phyloP scores from a whole-genome alignment of 2,797 vertebrate genomes.

The Characodon lateralis region DNA sequence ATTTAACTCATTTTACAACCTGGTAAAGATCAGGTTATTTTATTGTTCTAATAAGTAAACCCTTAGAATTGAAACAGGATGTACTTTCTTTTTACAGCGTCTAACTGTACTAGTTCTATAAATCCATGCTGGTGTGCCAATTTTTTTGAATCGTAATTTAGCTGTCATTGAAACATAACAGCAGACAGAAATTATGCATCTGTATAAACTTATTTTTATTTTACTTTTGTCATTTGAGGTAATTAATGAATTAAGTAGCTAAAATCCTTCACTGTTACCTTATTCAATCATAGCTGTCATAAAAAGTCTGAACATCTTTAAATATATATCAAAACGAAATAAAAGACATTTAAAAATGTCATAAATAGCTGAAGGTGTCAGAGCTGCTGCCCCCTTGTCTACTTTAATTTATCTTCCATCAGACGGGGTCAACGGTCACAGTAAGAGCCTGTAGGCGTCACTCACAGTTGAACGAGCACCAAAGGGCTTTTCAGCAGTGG shows the following conservation, averaged over 20 bases:
- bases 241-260: background rate
- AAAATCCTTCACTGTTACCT: background rate
- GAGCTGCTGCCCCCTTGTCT: background rate
- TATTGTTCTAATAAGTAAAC: no score
- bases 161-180: background rate
- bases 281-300: background rate
- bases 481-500: conserved; percentile 25
- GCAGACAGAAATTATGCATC: background rate
- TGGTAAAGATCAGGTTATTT: no score
- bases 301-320: background rate
- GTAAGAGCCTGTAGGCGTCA: conserved; percentile 53
- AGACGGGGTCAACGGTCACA: conserved; percentile 51
- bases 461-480: conserved; percentile 60
- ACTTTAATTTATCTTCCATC: background rate
- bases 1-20: background rate
- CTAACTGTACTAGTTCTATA: no score
- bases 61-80: no score
- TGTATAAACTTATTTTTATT: background rate
- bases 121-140: background rate
- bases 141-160: background rate
- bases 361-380: background rate
- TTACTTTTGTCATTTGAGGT: background rate
- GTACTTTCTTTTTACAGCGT: no score
- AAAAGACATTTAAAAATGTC: background rate
- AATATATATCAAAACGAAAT: background rate